Evolutionary conservation across 2,888 invertebrate genomes (phyloP).

Genomic region (Pegoplata infirma): DNA sequence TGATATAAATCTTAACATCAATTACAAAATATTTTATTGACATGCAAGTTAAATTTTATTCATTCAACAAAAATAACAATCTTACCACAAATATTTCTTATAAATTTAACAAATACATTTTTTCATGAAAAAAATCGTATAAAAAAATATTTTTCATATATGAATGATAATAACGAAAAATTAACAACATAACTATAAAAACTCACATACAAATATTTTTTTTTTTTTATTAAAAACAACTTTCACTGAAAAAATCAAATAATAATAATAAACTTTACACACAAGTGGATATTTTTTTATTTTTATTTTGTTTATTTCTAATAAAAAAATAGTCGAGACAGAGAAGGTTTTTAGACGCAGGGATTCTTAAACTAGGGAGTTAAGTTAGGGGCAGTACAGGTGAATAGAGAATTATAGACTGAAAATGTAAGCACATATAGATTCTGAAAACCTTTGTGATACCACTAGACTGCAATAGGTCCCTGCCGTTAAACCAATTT

Average conservation of each 20-base stretch:
- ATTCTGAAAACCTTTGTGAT: too few relatives aligned
- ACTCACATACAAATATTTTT: conserved; percentile 7
- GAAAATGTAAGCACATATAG: too few relatives aligned
- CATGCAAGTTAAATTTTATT: background rate
- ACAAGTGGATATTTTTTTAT: conserved; percentile 16
- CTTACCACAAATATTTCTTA: background rate
- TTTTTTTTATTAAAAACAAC: conserved; percentile 22
- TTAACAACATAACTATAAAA: conserved; percentile 7
- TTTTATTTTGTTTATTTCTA: background rate
- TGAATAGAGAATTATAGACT: too few relatives aligned
- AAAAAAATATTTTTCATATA: background rate
- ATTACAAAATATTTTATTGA: background rate
- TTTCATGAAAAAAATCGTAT: conserved; percentile 3
- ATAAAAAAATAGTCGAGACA: background rate
- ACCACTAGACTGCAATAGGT: too few relatives aligned
- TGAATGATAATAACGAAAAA: conserved; percentile 1
- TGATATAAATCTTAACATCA: background rate
- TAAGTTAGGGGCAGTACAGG: background rate
- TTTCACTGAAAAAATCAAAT: conserved; percentile 36
- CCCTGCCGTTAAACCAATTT: too few relatives aligned
- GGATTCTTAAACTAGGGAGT: background rate
- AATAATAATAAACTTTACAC: background rate
- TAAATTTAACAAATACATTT: background rate
- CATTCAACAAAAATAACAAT: too few relatives aligned
- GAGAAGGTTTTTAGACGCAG: background rate